Evolutionary conservation across 2,797 vertebrate species (phyloP).

Genomic region (Pseudotriccus pelzelni): DNA sequence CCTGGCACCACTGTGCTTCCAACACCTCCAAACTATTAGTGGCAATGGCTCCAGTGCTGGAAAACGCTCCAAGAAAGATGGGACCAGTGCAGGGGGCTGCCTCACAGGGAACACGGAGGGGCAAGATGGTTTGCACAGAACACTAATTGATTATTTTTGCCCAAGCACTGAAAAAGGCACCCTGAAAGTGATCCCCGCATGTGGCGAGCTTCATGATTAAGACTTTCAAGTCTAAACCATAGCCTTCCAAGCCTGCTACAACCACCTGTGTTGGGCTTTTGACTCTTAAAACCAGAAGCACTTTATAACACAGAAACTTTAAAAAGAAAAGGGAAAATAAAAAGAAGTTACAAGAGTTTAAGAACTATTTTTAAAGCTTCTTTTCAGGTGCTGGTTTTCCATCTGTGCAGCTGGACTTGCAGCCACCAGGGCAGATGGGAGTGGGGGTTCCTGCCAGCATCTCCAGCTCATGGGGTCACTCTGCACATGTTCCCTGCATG

Average conservation of each 20-base stretch:
- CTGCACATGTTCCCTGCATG: accelerated
- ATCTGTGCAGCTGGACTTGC: neutral
- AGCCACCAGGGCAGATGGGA: neutral
- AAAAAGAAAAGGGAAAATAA: neutral
- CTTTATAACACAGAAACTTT: neutral
- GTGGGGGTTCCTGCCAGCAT: neutral
- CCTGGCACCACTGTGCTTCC: accelerated
- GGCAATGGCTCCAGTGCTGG: accelerated
- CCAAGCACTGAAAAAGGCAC: neutral
- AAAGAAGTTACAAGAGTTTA: neutral
- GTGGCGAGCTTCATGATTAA: neutral
- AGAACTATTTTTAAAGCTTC: neutral
- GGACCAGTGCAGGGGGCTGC: neutral
- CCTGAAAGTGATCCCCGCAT: neutral
- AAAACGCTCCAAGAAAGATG: neutral
- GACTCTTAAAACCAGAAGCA: neutral
- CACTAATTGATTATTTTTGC: neutral
- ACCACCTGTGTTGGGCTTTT: too few relatives aligned
- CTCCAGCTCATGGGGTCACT: neutral
- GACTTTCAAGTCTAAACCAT: neutral
- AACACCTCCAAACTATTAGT: accelerated
- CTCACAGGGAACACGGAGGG: accelerated
- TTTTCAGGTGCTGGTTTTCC: neutral
- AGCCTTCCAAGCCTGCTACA: neutral
- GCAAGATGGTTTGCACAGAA: accelerated